phyloP scores from a whole-genome alignment of 2,113 vertebrate species.

The Struthidea cinerea region DNA sequence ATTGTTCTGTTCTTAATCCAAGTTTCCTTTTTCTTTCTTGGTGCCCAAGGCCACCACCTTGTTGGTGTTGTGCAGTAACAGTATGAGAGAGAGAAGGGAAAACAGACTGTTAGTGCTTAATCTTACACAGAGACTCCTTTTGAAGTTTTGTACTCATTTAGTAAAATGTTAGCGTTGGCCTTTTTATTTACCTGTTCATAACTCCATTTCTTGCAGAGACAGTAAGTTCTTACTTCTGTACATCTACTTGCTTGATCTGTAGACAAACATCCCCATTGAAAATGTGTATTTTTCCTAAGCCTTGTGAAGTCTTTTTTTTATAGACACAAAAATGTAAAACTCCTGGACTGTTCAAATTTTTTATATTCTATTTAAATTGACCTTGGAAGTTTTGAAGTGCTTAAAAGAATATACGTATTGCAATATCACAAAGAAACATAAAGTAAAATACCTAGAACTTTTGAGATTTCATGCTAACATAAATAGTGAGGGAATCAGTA shows the following conservation, averaged over 20 bases:
- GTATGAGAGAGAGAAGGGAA: not conserved
- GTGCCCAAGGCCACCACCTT: slow-evolving; percentile 15
- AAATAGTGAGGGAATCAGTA: not conserved
- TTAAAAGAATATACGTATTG: not conserved
- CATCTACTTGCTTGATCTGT: not conserved
- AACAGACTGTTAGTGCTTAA: not conserved
- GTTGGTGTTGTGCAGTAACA: not conserved
- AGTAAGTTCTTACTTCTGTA: not conserved
- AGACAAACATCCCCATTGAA: not conserved
- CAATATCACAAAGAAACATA: not conserved
- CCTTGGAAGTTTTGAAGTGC: not conserved
- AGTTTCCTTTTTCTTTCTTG: slow-evolving; percentile 44
- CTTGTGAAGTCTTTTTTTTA: not conserved
- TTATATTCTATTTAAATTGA: not conserved
- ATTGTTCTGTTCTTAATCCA: slow-evolving; percentile 48
- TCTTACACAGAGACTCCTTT: not conserved
- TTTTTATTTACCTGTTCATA: not conserved
- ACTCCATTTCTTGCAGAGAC: not conserved
- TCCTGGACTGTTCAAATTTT: not conserved
- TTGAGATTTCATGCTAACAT: not conserved
- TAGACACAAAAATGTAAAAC: not conserved
- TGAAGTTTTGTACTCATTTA: not conserved
- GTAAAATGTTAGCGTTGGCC: not conserved
- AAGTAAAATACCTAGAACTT: not conserved
- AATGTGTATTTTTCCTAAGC: not conserved